Evolutionary conservation across 2,797 vertebrate species (phyloP).

Genomic region (Antennarius maculatus): DNA sequence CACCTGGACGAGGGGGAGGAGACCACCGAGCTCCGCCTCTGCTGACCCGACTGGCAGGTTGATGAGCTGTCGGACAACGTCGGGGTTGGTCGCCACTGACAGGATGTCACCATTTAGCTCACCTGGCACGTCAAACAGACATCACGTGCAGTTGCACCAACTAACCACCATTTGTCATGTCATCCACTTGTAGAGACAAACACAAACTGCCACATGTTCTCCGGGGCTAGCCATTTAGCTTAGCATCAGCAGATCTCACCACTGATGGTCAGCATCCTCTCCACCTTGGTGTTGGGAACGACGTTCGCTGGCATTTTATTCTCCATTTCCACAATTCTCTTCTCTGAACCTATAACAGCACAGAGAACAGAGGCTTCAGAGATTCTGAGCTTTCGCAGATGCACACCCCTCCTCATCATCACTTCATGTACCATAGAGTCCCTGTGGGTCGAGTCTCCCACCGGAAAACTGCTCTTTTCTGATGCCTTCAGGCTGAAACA

Average conservation of each 20-base stretch:
- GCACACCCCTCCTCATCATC: background rate
- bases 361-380: background rate
- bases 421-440: constrained; percentile 84
- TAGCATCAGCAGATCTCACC: constrained; percentile 73
- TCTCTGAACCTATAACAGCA: constrained; percentile 57
- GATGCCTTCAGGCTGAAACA: constrained; percentile 90
- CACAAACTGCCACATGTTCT: too few relatives aligned
- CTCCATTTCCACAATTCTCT: constrained; percentile 77
- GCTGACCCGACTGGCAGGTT: constrained; percentile 84
- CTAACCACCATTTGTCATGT: background rate
- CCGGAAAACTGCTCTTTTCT: constrained; percentile 78
- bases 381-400: background rate
- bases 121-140: constrained; percentile 72
- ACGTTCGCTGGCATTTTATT: constrained; percentile 81
- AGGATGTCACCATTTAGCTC: constrained; percentile 85
- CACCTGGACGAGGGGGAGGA: constrained; percentile 83
- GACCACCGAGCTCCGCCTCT: constrained; percentile 80
- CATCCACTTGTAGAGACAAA: too few relatives aligned
- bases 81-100: constrained; percentile 69
- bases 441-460: constrained; percentile 87
- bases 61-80: constrained; percentile 77
- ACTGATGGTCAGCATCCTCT: constrained; percentile 83
- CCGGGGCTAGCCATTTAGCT: background rate
- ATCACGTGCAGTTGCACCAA: background rate
- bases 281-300: constrained; percentile 87